phyloP scores from a whole-genome alignment of 2,113 vertebrate genomes.

The Madoqua kirkii region DNA sequence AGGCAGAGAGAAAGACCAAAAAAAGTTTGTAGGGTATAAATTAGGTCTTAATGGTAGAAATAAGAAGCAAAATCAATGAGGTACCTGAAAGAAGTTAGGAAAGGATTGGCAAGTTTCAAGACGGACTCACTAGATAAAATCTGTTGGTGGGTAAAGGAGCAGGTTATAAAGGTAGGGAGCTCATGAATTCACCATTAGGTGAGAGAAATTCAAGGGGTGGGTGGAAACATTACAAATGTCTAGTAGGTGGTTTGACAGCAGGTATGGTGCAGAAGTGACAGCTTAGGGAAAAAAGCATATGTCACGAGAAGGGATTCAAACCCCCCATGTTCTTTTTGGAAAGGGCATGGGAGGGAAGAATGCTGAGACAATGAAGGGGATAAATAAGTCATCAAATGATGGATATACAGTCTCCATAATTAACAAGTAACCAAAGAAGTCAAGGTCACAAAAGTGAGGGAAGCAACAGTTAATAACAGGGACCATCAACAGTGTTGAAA shows the following conservation, averaged over 20 bases:
- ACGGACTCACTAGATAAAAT: neutral
- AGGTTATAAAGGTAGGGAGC: neutral
- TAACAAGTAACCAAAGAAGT: neutral
- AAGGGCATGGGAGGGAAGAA: neutral
- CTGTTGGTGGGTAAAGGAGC: neutral
- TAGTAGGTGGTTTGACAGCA: neutral
- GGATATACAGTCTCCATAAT: neutral
- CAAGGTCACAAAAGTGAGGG: neutral
- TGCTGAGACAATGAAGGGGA: neutral
- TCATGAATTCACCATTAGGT: neutral
- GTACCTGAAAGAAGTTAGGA: neutral
- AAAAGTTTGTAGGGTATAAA: neutral
- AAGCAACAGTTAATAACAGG: too few relatives aligned
- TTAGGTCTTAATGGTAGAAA: neutral
- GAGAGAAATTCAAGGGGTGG: neutral
- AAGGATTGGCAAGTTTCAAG: neutral
- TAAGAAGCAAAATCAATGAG: neutral
- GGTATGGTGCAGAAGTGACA: neutral
- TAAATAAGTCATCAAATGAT: neutral
- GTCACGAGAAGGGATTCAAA: neutral
- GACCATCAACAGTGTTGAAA: neutral
- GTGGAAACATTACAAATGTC: neutral
- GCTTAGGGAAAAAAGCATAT: neutral
- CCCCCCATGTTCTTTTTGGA: neutral
- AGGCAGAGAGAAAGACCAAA: neutral